These are phyloP conservation scores for Danio tinwini DNA, from an alignment of 2,797 vertebrate genomes.

Conservation along the genomic window DNA sequence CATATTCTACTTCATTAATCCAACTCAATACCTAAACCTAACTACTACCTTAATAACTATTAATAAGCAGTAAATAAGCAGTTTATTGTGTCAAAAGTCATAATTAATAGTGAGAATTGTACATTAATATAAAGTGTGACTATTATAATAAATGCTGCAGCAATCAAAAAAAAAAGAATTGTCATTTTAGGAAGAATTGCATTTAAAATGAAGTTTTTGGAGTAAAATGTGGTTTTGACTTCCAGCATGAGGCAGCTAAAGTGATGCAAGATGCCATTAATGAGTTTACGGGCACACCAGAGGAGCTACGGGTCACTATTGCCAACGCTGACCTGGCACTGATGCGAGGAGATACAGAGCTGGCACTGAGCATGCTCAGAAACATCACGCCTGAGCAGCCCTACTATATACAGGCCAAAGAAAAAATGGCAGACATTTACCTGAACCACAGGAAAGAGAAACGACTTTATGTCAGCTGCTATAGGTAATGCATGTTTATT, in stretches of 20 bases:
- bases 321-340: constrained; percentile 91
- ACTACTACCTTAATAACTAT: too few species aligned
- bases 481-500: constrained; percentile 81
- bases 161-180: too few species aligned
- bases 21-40: too few species aligned
- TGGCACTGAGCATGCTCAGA: constrained; percentile 90
- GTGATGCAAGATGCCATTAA: constrained; percentile 96
- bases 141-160: too few species aligned
- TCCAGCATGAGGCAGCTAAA: constrained; percentile 94
- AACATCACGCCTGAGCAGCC: constrained; percentile 90
- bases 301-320: constrained; percentile 91
- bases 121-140: too few species aligned
- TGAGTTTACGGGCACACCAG: constrained; percentile 93
- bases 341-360: constrained; percentile 88
- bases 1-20: too few species aligned
- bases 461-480: constrained; percentile 90
- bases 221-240: constrained; percentile 38
- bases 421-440: constrained; percentile 97
- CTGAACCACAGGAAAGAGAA: constrained; percentile 93
- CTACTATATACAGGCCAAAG: constrained; percentile 93
- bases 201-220: too few species aligned
- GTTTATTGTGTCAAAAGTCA: too few species aligned
- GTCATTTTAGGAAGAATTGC: too few species aligned
- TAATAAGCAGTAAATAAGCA: too few species aligned
- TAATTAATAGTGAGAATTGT: too few species aligned